phyloP scores from a whole-genome alignment of 2,797 vertebrate species.

The Antennarius maculatus region DNA sequence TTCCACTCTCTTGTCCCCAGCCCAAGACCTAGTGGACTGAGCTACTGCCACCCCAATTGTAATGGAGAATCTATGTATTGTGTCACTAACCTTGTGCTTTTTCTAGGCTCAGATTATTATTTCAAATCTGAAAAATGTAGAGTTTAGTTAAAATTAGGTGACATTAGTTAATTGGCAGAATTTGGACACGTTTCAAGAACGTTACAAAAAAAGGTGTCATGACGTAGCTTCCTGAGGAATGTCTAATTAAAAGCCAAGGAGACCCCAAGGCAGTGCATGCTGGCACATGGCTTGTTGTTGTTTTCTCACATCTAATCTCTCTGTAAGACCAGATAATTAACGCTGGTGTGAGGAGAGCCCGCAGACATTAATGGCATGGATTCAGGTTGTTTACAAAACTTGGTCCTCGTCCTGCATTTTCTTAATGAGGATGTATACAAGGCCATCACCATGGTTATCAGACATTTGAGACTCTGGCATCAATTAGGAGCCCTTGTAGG shows the following conservation, averaged over 20 bases:
- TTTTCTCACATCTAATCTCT: conserved; percentile 72
- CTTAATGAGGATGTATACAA: conserved; percentile 65
- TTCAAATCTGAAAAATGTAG: neutral
- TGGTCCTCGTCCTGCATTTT: conserved; percentile 56
- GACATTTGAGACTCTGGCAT: conserved; percentile 40
- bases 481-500: conserved; percentile 42
- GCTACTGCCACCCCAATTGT: no score
- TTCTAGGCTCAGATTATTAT: neutral
- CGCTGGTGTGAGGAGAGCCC: conserved; percentile 61
- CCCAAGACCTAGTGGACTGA: no score
- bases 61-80: neutral
- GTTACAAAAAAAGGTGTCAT: conserved; percentile 29
- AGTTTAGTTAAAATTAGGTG: neutral
- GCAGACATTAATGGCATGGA: conserved; percentile 73
- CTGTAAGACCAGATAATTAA: conserved; percentile 79
- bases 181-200: conserved; percentile 17
- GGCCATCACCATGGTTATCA: conserved; percentile 51
- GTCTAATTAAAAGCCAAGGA: conserved; percentile 69
- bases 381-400: conserved; percentile 71
- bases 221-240: conserved; percentile 51
- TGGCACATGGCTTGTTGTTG: conserved; percentile 58
- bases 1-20: no score
- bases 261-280: conserved; percentile 50
- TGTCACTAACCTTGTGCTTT: neutral
- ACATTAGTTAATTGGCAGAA: neutral